Evolutionary conservation across 1,140 invertebrate genomes (phyloP), one percentile per base, ranked within the genome.

Genomic region (Trissolcus basalis): DNA sequence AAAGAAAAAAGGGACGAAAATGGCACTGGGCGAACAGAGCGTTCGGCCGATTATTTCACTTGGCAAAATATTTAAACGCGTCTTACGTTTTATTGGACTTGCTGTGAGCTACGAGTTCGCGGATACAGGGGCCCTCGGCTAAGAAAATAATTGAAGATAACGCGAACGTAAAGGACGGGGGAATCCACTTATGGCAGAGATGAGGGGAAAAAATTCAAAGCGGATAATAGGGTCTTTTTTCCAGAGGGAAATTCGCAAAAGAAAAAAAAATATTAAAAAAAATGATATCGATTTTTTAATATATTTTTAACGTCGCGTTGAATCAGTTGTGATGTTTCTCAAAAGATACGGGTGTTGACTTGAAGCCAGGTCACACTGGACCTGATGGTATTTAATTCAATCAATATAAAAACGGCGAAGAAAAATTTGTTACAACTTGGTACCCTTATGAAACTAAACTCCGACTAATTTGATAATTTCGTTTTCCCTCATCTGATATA

Each of bases 61-160:
- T 64, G 59, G 64, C 47, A 64, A 75, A 64, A 75, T 75, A 69
- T 69, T 68, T 74, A 58, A 74, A 61, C 44, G 27, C 51, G 36
- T n/a, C 41, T 56, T 63, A 39, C 63, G 27, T 49, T 73, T 73
- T 55, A 67, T 73, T 67, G 59, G 12, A 16, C 41, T 47, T 15
- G 47, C 15, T 10, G 33, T 27, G 19, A 14, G 44, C 35, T 10
- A 4, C 35, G 10, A 35, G 45, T 32, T 19, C 43, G 19, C 11
- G n/a, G 16, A 0, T 44, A 5, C 19, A 27, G 19, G 19, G 19
- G 19, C 19, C 19, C 19, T 27, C 19, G 19, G 19, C 9, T 33
- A 11, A 51, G 27, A 59, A 68, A 68, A 68, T 68, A 58, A 68
- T 68, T 51, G 54, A 68, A 58, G 64, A 58, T 56, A 50, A 56